A percentile compares a stretch with the other conserved stretches of the same genome.
Evolutionary conservation across 1,140 invertebrate species (phyloP).

Genomic region (Oppia nitens): DNA sequence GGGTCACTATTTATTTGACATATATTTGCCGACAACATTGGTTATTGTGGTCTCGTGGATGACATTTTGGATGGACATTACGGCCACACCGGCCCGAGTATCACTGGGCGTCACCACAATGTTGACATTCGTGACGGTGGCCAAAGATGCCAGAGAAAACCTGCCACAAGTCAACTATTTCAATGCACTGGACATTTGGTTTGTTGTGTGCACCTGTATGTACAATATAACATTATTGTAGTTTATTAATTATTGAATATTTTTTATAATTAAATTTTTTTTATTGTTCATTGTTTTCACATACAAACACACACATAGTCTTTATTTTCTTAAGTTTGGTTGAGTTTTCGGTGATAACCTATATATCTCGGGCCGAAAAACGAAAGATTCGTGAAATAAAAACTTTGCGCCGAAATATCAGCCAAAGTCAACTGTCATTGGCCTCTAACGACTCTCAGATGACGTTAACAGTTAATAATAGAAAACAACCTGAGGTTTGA

Average conservation of each 20-base stretch:
- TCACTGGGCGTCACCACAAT: constrained; percentile 43
- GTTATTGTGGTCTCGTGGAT: constrained; percentile 52
- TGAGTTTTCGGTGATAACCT: constrained; percentile 77
- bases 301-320: constrained; percentile 24
- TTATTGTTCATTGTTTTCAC: neutral
- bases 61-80: constrained; percentile 46
- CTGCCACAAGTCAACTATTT: constrained; percentile 33
- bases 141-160: constrained; percentile 17
- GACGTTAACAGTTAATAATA: too few relatives aligned
- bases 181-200: constrained; percentile 39
- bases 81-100: constrained; percentile 44
- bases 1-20: constrained; percentile 31
- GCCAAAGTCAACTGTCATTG: neutral
- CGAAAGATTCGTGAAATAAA: constrained; percentile 12
- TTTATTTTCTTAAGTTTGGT: constrained; percentile 70
- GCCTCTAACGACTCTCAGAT: neutral
- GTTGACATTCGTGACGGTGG: constrained; percentile 30
- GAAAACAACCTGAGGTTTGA: too few relatives aligned
- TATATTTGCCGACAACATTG: constrained; percentile 43
- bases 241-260: neutral
- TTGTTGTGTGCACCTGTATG: constrained; percentile 31
- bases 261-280: neutral
- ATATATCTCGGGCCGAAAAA: constrained; percentile 34
- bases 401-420: neutral
- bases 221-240: neutral